Base-by-base conservation (phyloP, 2,797 vertebrate species). In the Schizopygopsis malacanthus region DNA sequence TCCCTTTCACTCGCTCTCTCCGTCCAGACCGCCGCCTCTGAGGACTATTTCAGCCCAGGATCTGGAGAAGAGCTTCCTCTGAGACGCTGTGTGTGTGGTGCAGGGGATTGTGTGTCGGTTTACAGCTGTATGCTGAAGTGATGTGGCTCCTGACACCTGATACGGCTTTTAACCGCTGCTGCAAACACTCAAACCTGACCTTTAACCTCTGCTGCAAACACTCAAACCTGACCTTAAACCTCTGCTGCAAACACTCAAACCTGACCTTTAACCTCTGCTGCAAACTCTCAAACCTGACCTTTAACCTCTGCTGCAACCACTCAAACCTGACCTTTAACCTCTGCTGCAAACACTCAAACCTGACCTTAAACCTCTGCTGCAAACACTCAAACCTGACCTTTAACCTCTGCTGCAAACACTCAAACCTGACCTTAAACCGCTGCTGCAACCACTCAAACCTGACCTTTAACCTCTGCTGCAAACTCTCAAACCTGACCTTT, bases 31-130 rank as follows among this genome's bases (percentile, higher is more conserved):
- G 25, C 81, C 89, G 81, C 93, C 89, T 47, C 92, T 96, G 72
- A 93, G 93, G 86, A 96, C 95, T 4, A 96, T 96, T 89, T 96
- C 95, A 0, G 95, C 94, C 2, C 92, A 92, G 89, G 95, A 96
- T 75, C 92, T 96, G 85, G 92, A 96, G 93, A 95, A 92, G 81
- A 92, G 92, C 92, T 95, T 92, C 67, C 88, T 95, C 83, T 96
- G 83, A 92, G 41, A 41, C 41, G 50, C 8, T 25, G 22, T 20
- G 37, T 22, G n/a, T 28, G 20, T 25, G 43, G 16, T 65, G 59
- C 61, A 65, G 13, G 28, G 61, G 25, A 8, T 16, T 47, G 25
- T 4, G 33, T 6, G 67, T 72, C 37, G 61, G 2, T 52, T 81
- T 52, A 81, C 63, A 81, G 33, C 63, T 37, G 45, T 39, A 41